phyloP scores from a whole-genome alignment of 2,113 vertebrate genomes.

The Gopherus evgoodei region DNA sequence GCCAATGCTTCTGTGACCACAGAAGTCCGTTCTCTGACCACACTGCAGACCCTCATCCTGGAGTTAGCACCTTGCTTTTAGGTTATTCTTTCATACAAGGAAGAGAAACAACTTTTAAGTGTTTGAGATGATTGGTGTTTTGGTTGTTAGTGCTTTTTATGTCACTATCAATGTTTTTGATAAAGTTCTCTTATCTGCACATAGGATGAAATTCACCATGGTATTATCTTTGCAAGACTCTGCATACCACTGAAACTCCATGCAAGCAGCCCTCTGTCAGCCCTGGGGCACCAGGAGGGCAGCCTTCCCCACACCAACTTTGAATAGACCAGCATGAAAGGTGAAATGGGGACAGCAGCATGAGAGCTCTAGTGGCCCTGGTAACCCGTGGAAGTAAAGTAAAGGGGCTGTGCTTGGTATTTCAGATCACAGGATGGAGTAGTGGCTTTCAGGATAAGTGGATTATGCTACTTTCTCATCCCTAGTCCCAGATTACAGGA shows the following conservation, averaged over 20 bases:
- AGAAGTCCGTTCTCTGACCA: conserved; percentile 10
- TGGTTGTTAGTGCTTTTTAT: not conserved
- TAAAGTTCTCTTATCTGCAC: not conserved
- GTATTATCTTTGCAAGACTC: not conserved
- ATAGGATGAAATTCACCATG: not conserved
- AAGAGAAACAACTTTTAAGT: not conserved
- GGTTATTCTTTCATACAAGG: not conserved
- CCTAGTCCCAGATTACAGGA: not conserved
- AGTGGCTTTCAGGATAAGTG: not conserved
- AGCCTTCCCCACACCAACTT: not conserved
- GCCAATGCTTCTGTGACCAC: conserved; percentile 40
- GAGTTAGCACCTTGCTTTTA: not conserved
- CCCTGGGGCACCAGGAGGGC: no score
- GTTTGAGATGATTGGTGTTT: not conserved
- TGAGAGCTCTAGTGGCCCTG: not conserved
- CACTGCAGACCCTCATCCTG: conserved; percentile 27
- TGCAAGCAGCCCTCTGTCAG: not conserved
- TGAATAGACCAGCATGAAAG: not conserved
- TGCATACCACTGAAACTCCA: not conserved
- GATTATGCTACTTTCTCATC: not conserved
- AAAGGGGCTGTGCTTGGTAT: not conserved
- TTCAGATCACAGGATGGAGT: not conserved
- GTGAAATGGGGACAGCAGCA: not conserved
- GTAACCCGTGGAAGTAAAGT: not conserved
- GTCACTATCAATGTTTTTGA: not conserved